Percentiles rank a stretch among this genome's conserved stretches.
phyloP scores from a whole-genome alignment of 2,888 invertebrate genomes.

The Trichogramma dendrolimi region DNA sequence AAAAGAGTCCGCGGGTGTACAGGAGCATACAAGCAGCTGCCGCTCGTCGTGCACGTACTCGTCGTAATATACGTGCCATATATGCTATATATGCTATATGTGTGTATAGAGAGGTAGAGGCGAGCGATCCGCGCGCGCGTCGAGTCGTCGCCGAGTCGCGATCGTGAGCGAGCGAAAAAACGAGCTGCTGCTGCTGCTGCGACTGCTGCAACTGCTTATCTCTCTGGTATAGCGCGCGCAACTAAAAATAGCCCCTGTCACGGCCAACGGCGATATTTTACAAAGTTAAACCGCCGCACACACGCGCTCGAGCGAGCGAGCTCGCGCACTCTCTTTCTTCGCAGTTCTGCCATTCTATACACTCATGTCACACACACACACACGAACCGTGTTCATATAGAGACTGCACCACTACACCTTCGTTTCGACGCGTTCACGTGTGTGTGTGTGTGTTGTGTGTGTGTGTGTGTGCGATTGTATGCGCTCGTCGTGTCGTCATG shows the following conservation, averaged over 20 bases:
- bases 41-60: not conserved
- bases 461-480: too few relatives aligned
- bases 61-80: not conserved
- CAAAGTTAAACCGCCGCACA: constrained; percentile 43
- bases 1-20: too few relatives aligned
- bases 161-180: too few relatives aligned
- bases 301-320: constrained; percentile 7
- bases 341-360: not conserved
- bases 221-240: constrained; percentile 33
- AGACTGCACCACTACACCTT: too few relatives aligned
- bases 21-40: not conserved
- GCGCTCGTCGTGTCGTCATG: too few relatives aligned
- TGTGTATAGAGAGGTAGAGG: not conserved
- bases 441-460: too few relatives aligned
- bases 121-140: too few relatives aligned
- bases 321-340: constrained; percentile 11
- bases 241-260: constrained; percentile 52
- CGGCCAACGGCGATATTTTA: constrained; percentile 51
- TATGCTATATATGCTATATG: constrained; percentile 1
- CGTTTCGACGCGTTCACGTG: too few relatives aligned
- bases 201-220: constrained; percentile 42
- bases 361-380: too few relatives aligned
- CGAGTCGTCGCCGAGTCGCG: too few relatives aligned
- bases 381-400: too few relatives aligned
- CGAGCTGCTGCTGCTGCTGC: too few relatives aligned